Evolutionary conservation across 2,888 invertebrate genomes (phyloP).

Genomic region (Tetragonisca angustula): DNA sequence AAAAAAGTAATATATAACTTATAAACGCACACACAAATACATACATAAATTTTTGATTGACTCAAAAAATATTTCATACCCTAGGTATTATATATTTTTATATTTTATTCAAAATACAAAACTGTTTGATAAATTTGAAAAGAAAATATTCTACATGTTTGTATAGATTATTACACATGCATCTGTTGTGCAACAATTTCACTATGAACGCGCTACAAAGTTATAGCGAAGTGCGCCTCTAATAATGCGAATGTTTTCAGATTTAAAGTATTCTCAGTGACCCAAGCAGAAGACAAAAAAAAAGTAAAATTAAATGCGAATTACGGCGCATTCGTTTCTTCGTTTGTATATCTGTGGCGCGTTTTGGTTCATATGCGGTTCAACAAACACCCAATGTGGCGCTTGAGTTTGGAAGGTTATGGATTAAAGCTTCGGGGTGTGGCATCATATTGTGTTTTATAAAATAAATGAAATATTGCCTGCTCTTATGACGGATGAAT

Average conservation of each 20-base stretch:
- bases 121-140: not conserved
- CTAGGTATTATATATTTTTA: not conserved
- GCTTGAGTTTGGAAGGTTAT: slow-evolving; percentile 81
- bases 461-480: slow-evolving; percentile 63
- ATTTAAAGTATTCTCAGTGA: slow-evolving; percentile 47
- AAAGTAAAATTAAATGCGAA: slow-evolving; percentile 58
- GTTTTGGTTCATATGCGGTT: slow-evolving; percentile 61
- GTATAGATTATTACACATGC: not conserved
- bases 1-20: not conserved
- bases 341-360: slow-evolving; percentile 57
- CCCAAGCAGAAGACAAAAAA: slow-evolving; percentile 60
- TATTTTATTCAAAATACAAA: not conserved
- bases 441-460: slow-evolving; percentile 78
- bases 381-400: slow-evolving; percentile 75
- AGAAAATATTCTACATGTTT: not conserved
- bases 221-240: slow-evolving; percentile 22
- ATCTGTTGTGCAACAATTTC: slow-evolving; percentile 19
- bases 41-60: not conserved
- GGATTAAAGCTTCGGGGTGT: slow-evolving; percentile 82
- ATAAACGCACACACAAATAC: not conserved
- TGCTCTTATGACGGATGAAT: slow-evolving; percentile 11
- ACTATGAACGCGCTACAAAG: slow-evolving; percentile 46
- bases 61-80: not conserved
- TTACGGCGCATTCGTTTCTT: slow-evolving; percentile 58
- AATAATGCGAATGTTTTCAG: slow-evolving; percentile 47